These are phyloP conservation scores for Ischnura elegans DNA, from an alignment of 2,888 invertebrate genomes.

Conservation along the genomic window DNA sequence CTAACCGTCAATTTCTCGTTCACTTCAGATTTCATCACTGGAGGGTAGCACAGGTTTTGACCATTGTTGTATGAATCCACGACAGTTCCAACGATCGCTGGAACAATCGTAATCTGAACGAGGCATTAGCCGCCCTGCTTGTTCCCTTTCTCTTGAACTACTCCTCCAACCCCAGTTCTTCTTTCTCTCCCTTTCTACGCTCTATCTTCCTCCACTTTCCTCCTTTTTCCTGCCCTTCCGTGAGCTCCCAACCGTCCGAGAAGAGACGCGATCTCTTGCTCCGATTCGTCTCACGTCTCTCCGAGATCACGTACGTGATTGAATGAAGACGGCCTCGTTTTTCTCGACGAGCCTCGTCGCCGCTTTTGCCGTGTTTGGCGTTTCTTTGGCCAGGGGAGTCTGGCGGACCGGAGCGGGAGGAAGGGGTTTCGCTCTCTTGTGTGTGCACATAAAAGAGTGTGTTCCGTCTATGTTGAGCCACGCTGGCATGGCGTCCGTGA, in stretches of 20 bases:
- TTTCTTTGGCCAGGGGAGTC: slow-evolving; percentile 1
- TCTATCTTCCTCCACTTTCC: not conserved
- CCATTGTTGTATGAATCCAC: no score
- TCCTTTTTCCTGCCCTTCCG: no score
- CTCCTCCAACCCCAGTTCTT: no score
- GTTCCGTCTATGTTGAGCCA: no score
- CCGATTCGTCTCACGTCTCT: not conserved
- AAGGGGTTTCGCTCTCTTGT: not conserved
- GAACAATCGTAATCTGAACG: no score
- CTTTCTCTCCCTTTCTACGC: not conserved
- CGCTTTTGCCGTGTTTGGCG: slow-evolving; percentile 18
- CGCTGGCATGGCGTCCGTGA: no score
- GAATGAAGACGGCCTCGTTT: slow-evolving; percentile 54
- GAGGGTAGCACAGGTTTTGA: no score
- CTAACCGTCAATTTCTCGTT: no score
- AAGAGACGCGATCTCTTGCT: not conserved
- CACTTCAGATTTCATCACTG: no score
- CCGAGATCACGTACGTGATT: slow-evolving; percentile 24
- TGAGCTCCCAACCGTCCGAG: not conserved
- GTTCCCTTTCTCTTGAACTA: not conserved
- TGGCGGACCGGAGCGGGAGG: not conserved
- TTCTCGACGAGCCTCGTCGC: not conserved
- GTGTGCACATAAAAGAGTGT: no score
- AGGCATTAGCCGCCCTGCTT: not conserved
- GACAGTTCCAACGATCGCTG: no score